Conservation (phyloP, 2,888 invertebrate species). For the Atethmia centrago region DNA sequence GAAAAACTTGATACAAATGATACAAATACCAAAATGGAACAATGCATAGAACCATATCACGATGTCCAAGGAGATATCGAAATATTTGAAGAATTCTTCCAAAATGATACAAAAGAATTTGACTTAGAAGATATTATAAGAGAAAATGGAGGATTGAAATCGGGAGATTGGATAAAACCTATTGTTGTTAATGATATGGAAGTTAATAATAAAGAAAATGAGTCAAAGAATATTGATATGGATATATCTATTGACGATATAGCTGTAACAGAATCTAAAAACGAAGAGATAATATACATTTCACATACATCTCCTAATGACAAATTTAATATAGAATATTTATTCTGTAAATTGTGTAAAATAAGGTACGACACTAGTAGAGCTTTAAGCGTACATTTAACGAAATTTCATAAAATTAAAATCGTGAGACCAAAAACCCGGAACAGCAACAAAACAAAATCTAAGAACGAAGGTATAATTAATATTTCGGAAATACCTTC, state of each 20-base stretch:
- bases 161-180: conserved; percentile 11
- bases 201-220: conserved; percentile 32
- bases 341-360: conserved; percentile 78
- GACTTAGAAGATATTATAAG: conserved; percentile 33
- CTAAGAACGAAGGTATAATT: not conserved
- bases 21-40: conserved; percentile 49
- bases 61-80: conserved; percentile 66
- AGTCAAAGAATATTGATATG: conserved; percentile 4
- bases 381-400: conserved; percentile 75
- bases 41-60: conserved; percentile 64
- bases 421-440: conserved; percentile 61
- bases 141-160: conserved; percentile 24
- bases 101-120: conserved; percentile 56
- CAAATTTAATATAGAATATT: conserved; percentile 74
- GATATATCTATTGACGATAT: conserved; percentile 15
- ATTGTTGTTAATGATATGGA: conserved; percentile 1
- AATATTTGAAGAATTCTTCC: conserved; percentile 75
- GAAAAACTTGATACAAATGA: conserved; percentile 75
- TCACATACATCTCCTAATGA: conserved; percentile 19
- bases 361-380: conserved; percentile 69
- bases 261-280: conserved; percentile 3
- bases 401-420: conserved; percentile 71
- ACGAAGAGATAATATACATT: conserved; percentile 18
- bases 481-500: conserved; percentile 4
- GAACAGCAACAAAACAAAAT: conserved; percentile 2